Percentiles rank a stretch among this genome's conserved stretches.
phyloP scores from a whole-genome alignment of 2,888 invertebrate species.

The Diaprepes abbreviatus region DNA sequence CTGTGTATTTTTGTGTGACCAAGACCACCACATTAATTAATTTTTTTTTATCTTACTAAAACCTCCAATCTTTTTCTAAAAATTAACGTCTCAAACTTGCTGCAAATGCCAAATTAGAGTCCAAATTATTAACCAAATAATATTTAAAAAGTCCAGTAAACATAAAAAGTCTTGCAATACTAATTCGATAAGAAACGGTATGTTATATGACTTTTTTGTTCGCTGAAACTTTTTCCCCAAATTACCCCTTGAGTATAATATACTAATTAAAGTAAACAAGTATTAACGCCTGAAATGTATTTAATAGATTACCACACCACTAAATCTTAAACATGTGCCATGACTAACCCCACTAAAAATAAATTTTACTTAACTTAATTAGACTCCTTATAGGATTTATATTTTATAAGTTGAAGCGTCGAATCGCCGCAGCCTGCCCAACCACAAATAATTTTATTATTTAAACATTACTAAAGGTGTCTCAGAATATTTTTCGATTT shows the following conservation, averaged over 20 bases:
- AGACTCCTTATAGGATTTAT: too few relatives aligned
- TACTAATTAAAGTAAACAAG: not conserved
- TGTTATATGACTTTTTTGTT: not conserved
- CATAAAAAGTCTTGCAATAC: not conserved
- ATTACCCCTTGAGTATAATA: not conserved
- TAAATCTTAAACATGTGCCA: too few relatives aligned
- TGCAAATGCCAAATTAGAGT: slow-evolving; percentile 5
- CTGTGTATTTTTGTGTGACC: too few relatives aligned
- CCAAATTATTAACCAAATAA: not conserved
- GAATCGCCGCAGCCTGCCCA: too few relatives aligned
- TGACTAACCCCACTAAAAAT: too few relatives aligned
- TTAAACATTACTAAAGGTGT: too few relatives aligned
- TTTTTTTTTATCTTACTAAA: slow-evolving; percentile 3
- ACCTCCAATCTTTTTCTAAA: not conserved
- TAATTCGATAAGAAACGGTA: not conserved
- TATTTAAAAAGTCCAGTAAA: not conserved
- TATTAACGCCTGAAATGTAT: not conserved
- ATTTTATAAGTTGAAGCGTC: too few relatives aligned
- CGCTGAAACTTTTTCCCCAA: not conserved
- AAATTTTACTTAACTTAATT: too few relatives aligned
- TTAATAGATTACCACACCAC: too few relatives aligned
- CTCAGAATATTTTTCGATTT: too few relatives aligned
- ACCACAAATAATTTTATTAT: too few relatives aligned
- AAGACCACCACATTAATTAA: slow-evolving; percentile 5
- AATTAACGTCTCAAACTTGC: slow-evolving; percentile 11